Base-by-base conservation (phyloP, 2,888 invertebrate species). In the Limnephilus marmoratus region DNA sequence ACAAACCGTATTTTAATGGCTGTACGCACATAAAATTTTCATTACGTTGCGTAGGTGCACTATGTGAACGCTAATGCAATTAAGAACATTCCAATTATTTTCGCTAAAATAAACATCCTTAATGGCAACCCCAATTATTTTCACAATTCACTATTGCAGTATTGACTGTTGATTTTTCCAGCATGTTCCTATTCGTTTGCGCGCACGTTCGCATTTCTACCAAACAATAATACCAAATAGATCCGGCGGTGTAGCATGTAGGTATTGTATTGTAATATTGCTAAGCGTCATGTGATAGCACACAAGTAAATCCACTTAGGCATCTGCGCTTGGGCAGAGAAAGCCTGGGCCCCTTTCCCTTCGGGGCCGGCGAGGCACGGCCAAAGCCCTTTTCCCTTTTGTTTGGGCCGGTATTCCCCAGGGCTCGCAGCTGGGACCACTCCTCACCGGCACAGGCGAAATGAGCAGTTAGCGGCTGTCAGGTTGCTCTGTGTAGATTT, bases 301-400 rank as follows among this genome's bases (percentile, higher is more conserved):
- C 86, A 86, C 86, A 86, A 41, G 45, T 45, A 86, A 86, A 86
- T 86, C 86, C 86, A 86, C 86, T 86, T 86, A 86, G 24, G 45
- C 86, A 86, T 45, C 45, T 45, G 41, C 86, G 86, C 86, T 45
- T 49, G 37, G 68, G 68, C 68, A 68, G 68, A n/a, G 68, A 68
- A n/a, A 68, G 7, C 68, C 68, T 24, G 24, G 53, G 68, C 68
- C 68, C 68, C 18, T 68, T 68, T 68, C 68, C 68, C 68, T 68
- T 24, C 24, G 7, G 68, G 68, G 68, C 68, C 24, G 24, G 68
- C 24, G 68, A 7, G 68, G 24, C 24, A 24, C n/a, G 49, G 85
- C 85, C n/a, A 86, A 45, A 86, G 86, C 86, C 37, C 37, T n/a
- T 29, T 45, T 41, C 86, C 86, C 86, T 86, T 85, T 86, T 86